Evolutionary conservation across 1,140 invertebrate species (phyloP).

Genomic region (Papilio helenus): DNA sequence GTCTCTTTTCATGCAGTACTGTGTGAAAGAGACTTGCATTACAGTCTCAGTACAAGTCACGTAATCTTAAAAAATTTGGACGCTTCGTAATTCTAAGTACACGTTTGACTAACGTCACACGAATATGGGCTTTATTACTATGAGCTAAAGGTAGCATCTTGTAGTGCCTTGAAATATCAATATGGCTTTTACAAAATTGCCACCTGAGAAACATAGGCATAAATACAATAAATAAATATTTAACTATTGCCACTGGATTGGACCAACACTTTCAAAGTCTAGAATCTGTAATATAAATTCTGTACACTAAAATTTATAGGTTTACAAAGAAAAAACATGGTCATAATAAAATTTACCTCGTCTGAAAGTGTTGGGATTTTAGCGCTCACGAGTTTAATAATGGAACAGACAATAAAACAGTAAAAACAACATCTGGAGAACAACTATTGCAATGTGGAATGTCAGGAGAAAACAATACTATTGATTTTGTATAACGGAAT

Average conservation of each 20-base stretch:
- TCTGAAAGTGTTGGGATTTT: slow-evolving; percentile 40
- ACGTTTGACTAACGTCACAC: slow-evolving; percentile 35
- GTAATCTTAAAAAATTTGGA: slow-evolving; percentile 30
- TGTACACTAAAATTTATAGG: not conserved
- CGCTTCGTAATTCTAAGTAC: slow-evolving; percentile 38
- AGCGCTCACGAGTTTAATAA: slow-evolving; percentile 38
- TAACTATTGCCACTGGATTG: slow-evolving; percentile 36
- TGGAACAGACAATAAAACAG: slow-evolving; percentile 45
- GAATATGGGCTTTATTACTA: slow-evolving; percentile 32
- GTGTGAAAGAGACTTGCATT: slow-evolving; percentile 17
- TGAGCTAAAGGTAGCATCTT: not conserved
- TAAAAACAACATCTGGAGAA: slow-evolving; percentile 52
- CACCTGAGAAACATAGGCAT: slow-evolving; percentile 6
- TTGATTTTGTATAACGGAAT: slow-evolving; percentile 57
- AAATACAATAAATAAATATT: slow-evolving; percentile 6
- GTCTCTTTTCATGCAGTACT: not conserved
- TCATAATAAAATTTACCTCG: not conserved
- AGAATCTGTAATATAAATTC: slow-evolving; percentile 7
- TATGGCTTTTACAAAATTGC: not conserved
- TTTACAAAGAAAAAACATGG: slow-evolving; percentile 4
- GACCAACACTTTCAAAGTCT: slow-evolving; percentile 21
- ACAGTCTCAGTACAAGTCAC: slow-evolving; percentile 31
- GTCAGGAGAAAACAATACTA: slow-evolving; percentile 51
- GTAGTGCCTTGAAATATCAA: not conserved
- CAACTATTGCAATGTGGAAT: slow-evolving; percentile 66